Evolutionary conservation across 2,113 vertebrate genomes (phyloP), one percentile per base, ranked within the genome.

Genomic region (Setophaga petechia): DNA sequence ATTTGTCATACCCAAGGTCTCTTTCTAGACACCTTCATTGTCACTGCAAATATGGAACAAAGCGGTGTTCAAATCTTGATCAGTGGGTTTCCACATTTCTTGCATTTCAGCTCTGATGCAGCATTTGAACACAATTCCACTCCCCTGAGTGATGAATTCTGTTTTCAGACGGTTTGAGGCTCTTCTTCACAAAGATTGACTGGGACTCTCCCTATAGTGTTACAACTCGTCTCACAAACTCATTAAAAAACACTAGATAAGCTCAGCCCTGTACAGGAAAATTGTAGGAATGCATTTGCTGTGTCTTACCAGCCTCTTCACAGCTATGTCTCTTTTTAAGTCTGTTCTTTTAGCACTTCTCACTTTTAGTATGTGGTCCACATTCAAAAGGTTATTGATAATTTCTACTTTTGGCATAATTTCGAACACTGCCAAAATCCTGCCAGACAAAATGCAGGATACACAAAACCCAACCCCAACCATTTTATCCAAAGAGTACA

Each of bases 81-180:
- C 2, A 2, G 12, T 1, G 3, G 5, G 15, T 72, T 86, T 67
- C 62, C 18, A 8, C 6, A 20, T 25, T 66, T 66, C 12, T 39
- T 41, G 28, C 21, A 43, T 72, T 79, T 76, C 58, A 76, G 39
- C 21, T 79, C 54, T 1, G 1, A n/a, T 14, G 25, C 14, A 44
- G 47, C 3, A 4, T 71, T 57, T 79, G 62, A 89, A 73, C 20
- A 24, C 27, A 2, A 0, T 47, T 58, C 25, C 2, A 6, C 41
- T 76, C 18, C 14, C 27, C 51, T 6, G 11, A 41, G 8, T 35
- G 16, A 44, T 16, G 24, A 35, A 22, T 19, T 90, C 27, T 73
- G 57, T 57, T 82, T 75, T 78, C 43, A 62, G 24, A 63, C 0
- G 0, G 0, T 84, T 77, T 25, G 2, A 33, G 16, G 74, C 20